Base-by-base conservation (phyloP, 2,113 vertebrate genomes). In the Vicugna pacos region DNA sequence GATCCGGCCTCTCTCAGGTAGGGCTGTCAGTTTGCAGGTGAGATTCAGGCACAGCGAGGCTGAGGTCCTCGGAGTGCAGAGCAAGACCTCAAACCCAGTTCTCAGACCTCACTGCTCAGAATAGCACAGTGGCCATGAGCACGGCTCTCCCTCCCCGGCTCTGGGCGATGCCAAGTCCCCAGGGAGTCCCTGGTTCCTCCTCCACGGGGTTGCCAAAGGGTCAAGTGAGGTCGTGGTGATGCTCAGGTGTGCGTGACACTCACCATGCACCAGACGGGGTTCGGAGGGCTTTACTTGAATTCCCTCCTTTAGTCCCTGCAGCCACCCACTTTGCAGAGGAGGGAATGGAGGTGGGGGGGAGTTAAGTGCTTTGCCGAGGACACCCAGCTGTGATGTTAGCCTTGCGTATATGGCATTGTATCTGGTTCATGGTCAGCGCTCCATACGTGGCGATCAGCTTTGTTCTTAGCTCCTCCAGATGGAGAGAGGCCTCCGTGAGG, bases 361-460 rank as follows among this genome's bases (percentile, higher is more conserved):
- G 73, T 14, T 42, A 89, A 42, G 28, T 16, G 0, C 10, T 64
- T 88, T 86, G 67, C 72, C 26, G 35, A 64, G 50, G 62, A 17
- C 60, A 19, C 56, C 52, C 13, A 58, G 77, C 54, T 5, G 38
- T 3, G 1, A 50, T 20, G 0, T 0, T 30, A 91, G 35, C 52
- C 24, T n/a, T 6, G 0, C 0, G 8, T 11, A 1, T 15, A 2
- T 14, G 52, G 52, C n/a, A 0, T 7, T 0, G 0, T 1, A 4
- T 13, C 82, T 73, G 42, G 38, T 7, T 24, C 3, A 0, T 11
- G 8, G 24, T 35, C 54, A 24, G 48, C 12, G 52, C 50, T 69
- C 20, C 16, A 0, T 2, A 6, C 1, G 0, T 20, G 75, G 20
- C 24, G 14, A 16, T 13, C 56, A 54, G 46, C 38, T 1, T 17